Evolutionary conservation across 2,797 vertebrate species (phyloP).

Genomic region (Orientallactaga sibirica): DNA sequence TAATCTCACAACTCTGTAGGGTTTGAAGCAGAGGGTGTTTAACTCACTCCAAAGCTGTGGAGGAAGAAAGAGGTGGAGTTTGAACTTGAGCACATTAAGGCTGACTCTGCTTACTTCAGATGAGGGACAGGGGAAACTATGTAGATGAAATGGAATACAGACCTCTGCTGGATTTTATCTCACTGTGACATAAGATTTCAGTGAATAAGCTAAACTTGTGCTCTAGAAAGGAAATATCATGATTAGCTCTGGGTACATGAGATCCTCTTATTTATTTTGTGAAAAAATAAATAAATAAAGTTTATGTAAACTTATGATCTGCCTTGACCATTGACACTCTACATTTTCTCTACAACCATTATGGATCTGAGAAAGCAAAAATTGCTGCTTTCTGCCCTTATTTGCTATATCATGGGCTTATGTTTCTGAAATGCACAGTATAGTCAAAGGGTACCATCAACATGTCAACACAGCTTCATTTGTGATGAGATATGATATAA

Average conservation of each 20-base stretch:
- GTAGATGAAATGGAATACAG: rapidly evolving
- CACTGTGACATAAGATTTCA: not conserved
- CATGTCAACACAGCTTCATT: not conserved
- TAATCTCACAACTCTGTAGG: not conserved
- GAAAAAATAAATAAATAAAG: not conserved
- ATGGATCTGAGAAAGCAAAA: not conserved
- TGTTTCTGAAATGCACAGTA: not conserved
- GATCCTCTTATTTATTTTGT: not conserved
- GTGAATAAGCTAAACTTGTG: not conserved
- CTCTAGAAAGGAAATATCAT: conserved; percentile 3
- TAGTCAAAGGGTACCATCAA: not conserved
- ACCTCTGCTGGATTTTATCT: not conserved
- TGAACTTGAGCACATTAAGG: not conserved
- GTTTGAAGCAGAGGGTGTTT: not conserved
- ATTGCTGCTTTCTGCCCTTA: not conserved
- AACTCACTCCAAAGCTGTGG: not conserved
- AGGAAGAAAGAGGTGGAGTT: not conserved
- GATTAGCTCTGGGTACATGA: not conserved
- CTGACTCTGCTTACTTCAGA: not conserved
- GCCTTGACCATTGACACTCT: not conserved
- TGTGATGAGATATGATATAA: not conserved
- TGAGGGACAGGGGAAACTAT: too few species aligned
- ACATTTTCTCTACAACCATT: not conserved
- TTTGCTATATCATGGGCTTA: not conserved
- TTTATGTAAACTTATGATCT: not conserved